Percentiles rank a stretch among this genome's conserved stretches.
phyloP scores from a whole-genome alignment of 1,140 invertebrate species.

The Aphaenogaster rudis region DNA sequence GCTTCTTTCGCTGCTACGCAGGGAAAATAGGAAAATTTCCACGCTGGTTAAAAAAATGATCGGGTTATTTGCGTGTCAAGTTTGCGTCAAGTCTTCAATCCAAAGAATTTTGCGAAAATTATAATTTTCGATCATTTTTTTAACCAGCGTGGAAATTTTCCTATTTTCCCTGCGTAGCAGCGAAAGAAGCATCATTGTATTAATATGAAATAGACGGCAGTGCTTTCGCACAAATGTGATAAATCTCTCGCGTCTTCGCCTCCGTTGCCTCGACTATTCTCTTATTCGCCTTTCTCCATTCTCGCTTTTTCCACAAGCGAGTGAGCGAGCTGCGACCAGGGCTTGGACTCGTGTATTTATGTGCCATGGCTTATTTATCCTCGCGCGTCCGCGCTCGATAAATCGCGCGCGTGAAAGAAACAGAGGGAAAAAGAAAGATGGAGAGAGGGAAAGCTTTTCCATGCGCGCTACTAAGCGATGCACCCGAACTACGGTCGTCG shows the following conservation, averaged over 20 bases:
- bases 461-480: constrained; percentile 44
- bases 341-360: constrained; percentile 64
- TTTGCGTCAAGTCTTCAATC: too few relatives aligned
- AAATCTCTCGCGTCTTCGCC: constrained; percentile 57
- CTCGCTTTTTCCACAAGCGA: constrained; percentile 53
- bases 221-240: constrained; percentile 46
- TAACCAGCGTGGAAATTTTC: background rate
- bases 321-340: constrained; percentile 27
- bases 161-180: constrained; percentile 6
- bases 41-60: too few relatives aligned
- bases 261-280: constrained; percentile 50
- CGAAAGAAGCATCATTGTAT: constrained; percentile 52
- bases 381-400: constrained; percentile 57
- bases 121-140: background rate
- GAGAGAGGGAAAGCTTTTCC: constrained; percentile 41
- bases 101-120: too few relatives aligned
- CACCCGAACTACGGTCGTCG: constrained; percentile 36
- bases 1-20: too few relatives aligned
- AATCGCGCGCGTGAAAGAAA: constrained; percentile 49
- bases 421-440: background rate
- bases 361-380: constrained; percentile 68
- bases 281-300: constrained; percentile 37
- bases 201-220: constrained; percentile 56
- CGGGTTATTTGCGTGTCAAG: too few relatives aligned
- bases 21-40: too few relatives aligned